phyloP scores from a whole-genome alignment of 1,140 invertebrate species.

The Pemphigus obesinymphae region DNA sequence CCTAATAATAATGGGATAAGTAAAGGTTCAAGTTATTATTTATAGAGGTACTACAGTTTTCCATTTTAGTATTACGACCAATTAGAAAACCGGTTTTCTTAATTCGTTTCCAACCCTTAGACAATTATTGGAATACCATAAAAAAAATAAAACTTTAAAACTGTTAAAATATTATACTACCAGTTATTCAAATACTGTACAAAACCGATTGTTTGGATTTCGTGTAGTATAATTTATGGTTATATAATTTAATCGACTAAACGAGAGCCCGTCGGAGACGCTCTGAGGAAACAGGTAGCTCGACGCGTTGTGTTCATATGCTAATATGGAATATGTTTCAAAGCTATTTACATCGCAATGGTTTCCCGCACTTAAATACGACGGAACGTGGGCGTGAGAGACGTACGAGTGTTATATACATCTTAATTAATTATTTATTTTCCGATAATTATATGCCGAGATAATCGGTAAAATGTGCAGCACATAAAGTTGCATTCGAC shows the following conservation, averaged over 20 bases:
- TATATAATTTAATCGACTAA: neutral
- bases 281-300: neutral
- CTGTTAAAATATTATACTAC: too few species aligned
- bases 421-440: slow-evolving; percentile 21
- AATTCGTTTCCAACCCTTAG: too few species aligned
- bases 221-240: too few species aligned
- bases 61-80: too few species aligned
- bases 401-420: neutral
- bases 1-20: too few species aligned
- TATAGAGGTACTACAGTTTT: too few species aligned
- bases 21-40: too few species aligned
- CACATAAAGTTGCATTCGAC: neutral
- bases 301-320: neutral
- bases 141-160: too few species aligned
- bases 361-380: neutral
- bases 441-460: slow-evolving; percentile 2
- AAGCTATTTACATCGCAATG: neutral
- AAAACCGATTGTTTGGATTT: too few species aligned
- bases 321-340: slow-evolving; percentile 1
- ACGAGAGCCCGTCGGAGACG: neutral
- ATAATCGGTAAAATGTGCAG: neutral
- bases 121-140: too few species aligned
- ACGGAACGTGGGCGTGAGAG: neutral
- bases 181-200: too few species aligned
- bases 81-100: too few species aligned